These are phyloP conservation scores for Passer montanus DNA, from an alignment of 2,113 vertebrate genomes.

Conservation along the genomic window DNA sequence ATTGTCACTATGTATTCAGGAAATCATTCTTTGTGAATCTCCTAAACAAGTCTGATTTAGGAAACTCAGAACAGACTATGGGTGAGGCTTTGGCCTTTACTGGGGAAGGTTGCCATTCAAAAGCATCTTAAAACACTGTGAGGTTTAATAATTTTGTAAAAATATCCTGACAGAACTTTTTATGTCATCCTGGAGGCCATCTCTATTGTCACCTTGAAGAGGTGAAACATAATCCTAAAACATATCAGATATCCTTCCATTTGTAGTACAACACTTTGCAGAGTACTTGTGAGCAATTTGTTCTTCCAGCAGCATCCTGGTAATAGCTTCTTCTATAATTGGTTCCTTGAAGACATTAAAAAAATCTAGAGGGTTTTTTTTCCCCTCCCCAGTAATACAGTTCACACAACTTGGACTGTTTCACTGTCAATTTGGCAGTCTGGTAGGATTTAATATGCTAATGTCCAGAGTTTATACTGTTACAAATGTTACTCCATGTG, in stretches of 20 bases:
- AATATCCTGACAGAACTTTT: not conserved
- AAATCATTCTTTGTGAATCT: not conserved
- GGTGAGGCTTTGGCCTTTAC: not conserved
- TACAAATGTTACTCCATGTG: not conserved
- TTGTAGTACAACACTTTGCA: not conserved
- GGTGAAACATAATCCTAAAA: not conserved
- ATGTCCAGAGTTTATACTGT: not conserved
- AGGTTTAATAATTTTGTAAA: not conserved
- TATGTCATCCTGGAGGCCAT: not conserved
- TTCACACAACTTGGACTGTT: not conserved
- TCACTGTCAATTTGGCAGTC: not conserved
- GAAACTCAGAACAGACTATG: not conserved
- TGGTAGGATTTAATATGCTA: not conserved
- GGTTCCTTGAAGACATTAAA: not conserved
- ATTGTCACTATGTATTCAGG: not conserved
- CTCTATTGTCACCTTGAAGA: not conserved
- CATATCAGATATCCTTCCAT: not conserved
- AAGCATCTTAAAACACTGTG: not conserved
- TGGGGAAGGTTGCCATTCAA: not conserved
- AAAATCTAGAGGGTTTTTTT: not conserved
- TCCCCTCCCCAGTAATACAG: not conserved
- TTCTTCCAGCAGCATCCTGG: not conserved
- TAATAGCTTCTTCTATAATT: not conserved
- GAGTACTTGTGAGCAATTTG: not conserved
- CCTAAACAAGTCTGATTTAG: not conserved